A percentile compares a stretch with the other conserved stretches of the same genome.
phyloP scores from a whole-genome alignment of 1,140 invertebrate species.

The Drosophila ohnishii region DNA sequence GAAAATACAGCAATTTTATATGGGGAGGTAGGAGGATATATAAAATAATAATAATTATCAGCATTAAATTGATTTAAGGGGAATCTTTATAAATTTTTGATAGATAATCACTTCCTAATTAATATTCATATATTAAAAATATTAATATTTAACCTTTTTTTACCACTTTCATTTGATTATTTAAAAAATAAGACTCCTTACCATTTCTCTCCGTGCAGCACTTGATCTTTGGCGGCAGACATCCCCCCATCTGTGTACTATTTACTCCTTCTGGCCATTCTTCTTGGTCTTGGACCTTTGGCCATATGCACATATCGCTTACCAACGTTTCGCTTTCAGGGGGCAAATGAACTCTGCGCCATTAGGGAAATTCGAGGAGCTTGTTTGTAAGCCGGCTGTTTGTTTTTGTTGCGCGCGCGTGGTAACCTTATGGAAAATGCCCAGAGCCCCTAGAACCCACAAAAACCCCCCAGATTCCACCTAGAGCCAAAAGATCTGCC shows the following conservation, averaged over 20 bases:
- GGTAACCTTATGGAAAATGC: slow-evolving; percentile 72
- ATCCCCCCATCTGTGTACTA: slow-evolving; percentile 7
- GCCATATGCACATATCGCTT: slow-evolving; percentile 47
- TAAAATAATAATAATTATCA: no score
- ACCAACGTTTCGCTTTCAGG: slow-evolving; percentile 35
- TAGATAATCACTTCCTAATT: no score
- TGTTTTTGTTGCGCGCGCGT: slow-evolving; percentile 37
- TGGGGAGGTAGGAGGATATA: background rate
- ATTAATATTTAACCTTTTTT: no score
- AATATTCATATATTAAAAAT: no score
- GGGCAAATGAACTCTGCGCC: slow-evolving; percentile 76
- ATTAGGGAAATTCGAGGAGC: slow-evolving; percentile 76
- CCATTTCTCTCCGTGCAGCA: slow-evolving; percentile 8
- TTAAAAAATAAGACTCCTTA: no score
- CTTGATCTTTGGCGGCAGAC: slow-evolving; percentile 33
- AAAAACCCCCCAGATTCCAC: background rate
- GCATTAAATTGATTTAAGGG: background rate
- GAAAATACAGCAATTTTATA: background rate
- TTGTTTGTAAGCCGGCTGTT: slow-evolving; percentile 51
- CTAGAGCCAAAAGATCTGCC: slow-evolving; percentile 6
- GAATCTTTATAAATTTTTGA: no score
- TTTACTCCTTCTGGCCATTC: slow-evolving; percentile 27
- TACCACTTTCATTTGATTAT: no score
- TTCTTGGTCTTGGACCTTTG: slow-evolving; percentile 18
- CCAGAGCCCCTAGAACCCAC: slow-evolving; percentile 26